Percentiles rank a stretch among this genome's conserved stretches.
These are phyloP conservation scores for Caenorhabditis latens DNA, from an alignment of 1,140 invertebrate genomes.

Conservation along the genomic window DNA sequence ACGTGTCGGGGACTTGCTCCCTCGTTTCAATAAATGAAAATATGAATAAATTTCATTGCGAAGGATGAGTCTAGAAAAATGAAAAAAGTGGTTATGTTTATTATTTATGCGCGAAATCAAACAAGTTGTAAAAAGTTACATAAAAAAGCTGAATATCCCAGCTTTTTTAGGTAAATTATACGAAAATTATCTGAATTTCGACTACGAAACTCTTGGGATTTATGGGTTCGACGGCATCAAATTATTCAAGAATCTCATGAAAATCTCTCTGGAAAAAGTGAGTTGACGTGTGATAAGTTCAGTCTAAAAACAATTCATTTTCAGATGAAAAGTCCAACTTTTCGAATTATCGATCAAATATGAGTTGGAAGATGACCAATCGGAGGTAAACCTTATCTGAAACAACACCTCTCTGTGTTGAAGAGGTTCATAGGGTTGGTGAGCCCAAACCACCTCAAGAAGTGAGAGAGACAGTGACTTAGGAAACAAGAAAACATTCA, in stretches of 20 bases:
- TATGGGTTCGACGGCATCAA: background rate
- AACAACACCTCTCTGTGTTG: no score
- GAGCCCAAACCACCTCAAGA: no score
- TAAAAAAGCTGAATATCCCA: background rate
- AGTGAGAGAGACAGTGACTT: no score
- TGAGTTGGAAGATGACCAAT: no score
- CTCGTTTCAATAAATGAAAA: no score
- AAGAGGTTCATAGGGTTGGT: no score
- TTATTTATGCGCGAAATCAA: background rate
- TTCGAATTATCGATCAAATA: background rate
- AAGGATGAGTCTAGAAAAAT: background rate
- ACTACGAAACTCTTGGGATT: background rate
- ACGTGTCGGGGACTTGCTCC: no score
- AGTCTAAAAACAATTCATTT: background rate
- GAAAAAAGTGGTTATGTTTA: background rate
- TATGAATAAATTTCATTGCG: background rate
- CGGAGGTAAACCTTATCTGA: no score
- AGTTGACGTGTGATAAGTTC: background rate
- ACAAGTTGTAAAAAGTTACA: background rate
- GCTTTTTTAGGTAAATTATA: background rate
- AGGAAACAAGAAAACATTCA: no score
- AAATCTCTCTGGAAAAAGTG: background rate
- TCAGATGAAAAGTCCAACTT: background rate
- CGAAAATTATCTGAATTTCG: background rate
- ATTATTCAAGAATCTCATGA: background rate